These are phyloP conservation scores for Rhinichthys klamathensis DNA, from an alignment of 2,113 vertebrate genomes.

Conservation along the genomic window DNA sequence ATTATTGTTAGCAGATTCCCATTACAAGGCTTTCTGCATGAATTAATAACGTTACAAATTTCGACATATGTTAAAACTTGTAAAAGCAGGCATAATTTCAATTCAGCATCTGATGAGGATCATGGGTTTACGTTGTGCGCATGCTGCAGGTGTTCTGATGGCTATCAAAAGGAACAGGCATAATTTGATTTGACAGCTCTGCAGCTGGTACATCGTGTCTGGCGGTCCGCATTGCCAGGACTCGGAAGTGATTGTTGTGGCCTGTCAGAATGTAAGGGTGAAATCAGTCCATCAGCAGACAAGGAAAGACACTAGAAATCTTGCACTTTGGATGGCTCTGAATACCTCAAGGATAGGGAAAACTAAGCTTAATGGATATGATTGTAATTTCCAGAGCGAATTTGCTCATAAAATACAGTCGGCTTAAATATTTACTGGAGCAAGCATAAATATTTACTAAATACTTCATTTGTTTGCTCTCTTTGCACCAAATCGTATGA, in stretches of 20 bases:
- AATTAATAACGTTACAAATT: background rate
- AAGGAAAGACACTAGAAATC: background rate
- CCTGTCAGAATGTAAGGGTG: constrained; percentile 20
- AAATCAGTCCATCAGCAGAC: background rate
- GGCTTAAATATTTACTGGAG: constrained; percentile 1
- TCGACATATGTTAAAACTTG: background rate
- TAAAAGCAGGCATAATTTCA: background rate
- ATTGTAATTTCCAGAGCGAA: background rate
- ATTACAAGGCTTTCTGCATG: background rate
- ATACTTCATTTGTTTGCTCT: constrained; percentile 3
- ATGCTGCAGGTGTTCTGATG: constrained; percentile 5
- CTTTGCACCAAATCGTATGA: background rate
- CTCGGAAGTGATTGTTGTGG: constrained; percentile 32
- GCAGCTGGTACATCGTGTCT: constrained; percentile 35
- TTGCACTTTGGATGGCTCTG: background rate
- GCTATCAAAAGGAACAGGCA: constrained; percentile 19
- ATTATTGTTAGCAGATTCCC: constrained; percentile 10
- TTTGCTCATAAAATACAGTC: background rate
- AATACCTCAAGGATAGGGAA: background rate
- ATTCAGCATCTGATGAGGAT: constrained; percentile 16
- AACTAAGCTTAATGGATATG: background rate
- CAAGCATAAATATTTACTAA: constrained; percentile 12
- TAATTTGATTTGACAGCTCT: constrained; percentile 53
- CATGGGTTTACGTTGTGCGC: background rate
- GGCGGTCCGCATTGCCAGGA: constrained; percentile 32